A percentile compares a stretch with the other conserved stretches of the same genome.
These are phyloP conservation scores for Gavialis gangeticus DNA, from an alignment of 2,113 vertebrate genomes.

Conservation along the genomic window DNA sequence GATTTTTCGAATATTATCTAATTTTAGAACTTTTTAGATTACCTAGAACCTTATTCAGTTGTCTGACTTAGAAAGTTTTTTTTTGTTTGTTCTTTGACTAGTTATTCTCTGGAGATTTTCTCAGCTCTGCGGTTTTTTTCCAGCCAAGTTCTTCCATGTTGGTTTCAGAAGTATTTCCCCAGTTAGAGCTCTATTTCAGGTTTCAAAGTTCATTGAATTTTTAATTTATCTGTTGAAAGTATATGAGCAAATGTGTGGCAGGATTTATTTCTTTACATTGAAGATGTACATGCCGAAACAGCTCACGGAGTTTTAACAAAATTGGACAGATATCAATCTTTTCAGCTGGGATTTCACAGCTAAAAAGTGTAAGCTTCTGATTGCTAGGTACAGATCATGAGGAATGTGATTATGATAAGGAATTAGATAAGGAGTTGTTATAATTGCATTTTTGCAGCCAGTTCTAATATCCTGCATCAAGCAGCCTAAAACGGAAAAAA, in stretches of 20 bases:
- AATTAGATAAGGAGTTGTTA: not conserved
- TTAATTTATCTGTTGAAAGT: not conserved
- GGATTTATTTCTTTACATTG: not conserved
- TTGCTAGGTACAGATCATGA: not conserved
- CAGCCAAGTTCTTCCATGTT: rapidly evolving
- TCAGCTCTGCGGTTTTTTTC: not conserved
- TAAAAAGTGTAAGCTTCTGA: not conserved
- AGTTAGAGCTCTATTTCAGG: not conserved
- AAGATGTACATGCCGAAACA: not conserved
- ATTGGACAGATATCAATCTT: not conserved
- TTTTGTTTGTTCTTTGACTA: not conserved
- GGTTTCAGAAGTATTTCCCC: not conserved
- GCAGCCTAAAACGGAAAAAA: not conserved
- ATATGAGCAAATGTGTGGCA: not conserved
- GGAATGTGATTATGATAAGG: not conserved
- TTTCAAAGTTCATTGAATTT: not conserved
- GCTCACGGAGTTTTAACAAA: not conserved
- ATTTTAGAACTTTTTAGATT: not conserved
- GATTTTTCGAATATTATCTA: not conserved
- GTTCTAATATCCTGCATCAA: not conserved
- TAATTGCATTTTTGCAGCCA: not conserved
- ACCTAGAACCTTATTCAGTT: not conserved
- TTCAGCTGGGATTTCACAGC: not conserved
- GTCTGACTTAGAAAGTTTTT: not conserved
- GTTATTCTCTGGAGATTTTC: not conserved